Evolutionary conservation across 2,888 invertebrate species (phyloP), one percentile per base, ranked within the genome.

Genomic region (Calameuta pallipes): DNA sequence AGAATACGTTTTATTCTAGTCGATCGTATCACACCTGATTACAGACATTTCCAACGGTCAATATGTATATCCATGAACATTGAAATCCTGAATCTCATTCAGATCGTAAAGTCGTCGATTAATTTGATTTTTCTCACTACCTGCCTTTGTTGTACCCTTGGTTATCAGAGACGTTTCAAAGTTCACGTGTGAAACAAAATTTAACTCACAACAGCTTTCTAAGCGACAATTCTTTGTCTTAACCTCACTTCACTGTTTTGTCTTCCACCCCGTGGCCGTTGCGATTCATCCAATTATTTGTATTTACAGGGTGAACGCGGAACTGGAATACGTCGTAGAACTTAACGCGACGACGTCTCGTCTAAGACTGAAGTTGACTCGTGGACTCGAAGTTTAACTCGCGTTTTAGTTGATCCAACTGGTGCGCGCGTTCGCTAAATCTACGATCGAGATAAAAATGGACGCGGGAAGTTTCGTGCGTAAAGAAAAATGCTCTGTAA

Each of bases 311-410:
- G 9, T 56, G 41, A 56, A 56, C 41, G 23, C 6, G 9, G 2
- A 56, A 56, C 41, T 6, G 6, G 23, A 2, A 23, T 1, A 0
- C 23, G 41, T 56, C 23, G 23, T 56, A 9, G 1, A 56, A 2
- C 41, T 2, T 81, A 73, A 77, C 77, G 81, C 84, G 82, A 74
- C 76, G 82, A 74, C 76, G 82, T 82, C 84, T 82, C 83, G 82
- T 78, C 82, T 78, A 79, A 80, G 78, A 85, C 84, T 85, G 81
- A 83, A 74, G 31, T 31, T 3, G 1, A 1, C 68, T 30, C 34
- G 11, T 69, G 33, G 41, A 70, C 68, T 73, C 76, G 36, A n/a
- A 36, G 31, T 15, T 56, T 56, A 9, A 23, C 41, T 56, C 23
- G 23, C 41, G 41, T 56, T 56, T 80, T 78, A 78, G 80, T 79